phyloP scores from a whole-genome alignment of 2,113 vertebrate species.

The Ivindomyrus marchei region DNA sequence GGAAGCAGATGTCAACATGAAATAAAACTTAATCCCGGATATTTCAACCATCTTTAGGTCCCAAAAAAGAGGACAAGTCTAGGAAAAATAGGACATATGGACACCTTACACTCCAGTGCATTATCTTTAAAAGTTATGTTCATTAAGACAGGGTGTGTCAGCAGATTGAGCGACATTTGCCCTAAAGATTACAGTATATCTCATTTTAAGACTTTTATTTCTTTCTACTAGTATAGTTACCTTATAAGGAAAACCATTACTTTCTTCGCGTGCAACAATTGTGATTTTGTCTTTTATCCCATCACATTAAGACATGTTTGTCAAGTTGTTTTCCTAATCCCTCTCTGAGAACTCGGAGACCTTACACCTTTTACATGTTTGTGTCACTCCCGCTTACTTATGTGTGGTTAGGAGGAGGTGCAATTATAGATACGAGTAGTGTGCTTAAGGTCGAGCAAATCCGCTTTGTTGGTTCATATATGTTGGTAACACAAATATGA shows the following conservation, averaged over 20 bases:
- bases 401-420: conserved; percentile 6
- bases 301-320: not conserved
- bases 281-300: not conserved
- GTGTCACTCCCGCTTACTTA: conserved; percentile 29
- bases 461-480: not conserved
- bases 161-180: not conserved
- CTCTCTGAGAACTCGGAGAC: not conserved
- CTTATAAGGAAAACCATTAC: not conserved
- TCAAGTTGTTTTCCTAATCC: not conserved
- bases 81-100: not conserved
- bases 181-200: not conserved
- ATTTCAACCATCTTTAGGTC: not conserved
- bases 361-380: conserved; percentile 14
- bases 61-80: not conserved
- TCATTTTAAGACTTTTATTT: not conserved
- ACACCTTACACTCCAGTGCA: not conserved
- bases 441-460: conserved; percentile 8
- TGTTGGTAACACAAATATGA: not conserved
- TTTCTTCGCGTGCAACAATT: not conserved
- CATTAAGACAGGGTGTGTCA: not conserved
- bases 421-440: not conserved
- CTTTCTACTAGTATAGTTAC: not conserved
- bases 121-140: not conserved
- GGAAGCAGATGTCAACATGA: not conserved
- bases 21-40: not conserved